These are phyloP conservation scores for Orchestia grillus DNA, from an alignment of 1,140 invertebrate genomes.

Conservation along the genomic window DNA sequence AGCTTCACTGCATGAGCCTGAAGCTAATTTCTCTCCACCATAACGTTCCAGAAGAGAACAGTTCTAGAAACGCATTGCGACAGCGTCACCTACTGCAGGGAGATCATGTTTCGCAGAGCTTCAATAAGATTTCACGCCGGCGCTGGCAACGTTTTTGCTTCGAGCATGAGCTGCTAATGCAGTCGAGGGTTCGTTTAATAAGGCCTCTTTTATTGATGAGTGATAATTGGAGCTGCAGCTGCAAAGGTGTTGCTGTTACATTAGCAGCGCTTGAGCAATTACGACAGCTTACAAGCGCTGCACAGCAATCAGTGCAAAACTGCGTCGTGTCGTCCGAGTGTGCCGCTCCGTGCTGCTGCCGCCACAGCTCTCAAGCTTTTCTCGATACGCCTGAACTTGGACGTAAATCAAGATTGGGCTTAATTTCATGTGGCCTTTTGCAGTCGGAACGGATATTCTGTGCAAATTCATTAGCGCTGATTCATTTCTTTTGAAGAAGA, in stretches of 20 bases:
- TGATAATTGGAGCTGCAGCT: constrained; percentile 26
- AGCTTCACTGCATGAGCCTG: not conserved
- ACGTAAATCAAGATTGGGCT: not conserved
- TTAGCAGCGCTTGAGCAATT: constrained; percentile 21
- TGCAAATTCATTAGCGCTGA: not conserved
- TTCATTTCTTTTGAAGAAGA: not conserved
- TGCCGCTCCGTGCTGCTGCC: not conserved
- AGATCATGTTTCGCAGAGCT: not conserved
- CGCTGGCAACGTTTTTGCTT: not conserved
- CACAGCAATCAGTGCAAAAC: not conserved
- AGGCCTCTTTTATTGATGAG: constrained; percentile 40
- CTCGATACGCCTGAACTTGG: not conserved
- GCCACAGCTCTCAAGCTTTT: not conserved
- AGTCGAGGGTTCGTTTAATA: not conserved
- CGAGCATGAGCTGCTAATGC: not conserved
- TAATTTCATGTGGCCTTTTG: not conserved
- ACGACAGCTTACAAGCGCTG: not conserved
- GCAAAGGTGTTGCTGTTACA: constrained; percentile 10
- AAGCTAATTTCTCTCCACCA: not conserved
- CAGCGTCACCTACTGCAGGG: not conserved
- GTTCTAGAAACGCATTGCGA: not conserved
- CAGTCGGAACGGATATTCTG: not conserved
- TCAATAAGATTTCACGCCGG: not conserved
- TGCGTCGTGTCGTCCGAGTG: not conserved
- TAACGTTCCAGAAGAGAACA: not conserved